Percentiles rank a stretch among this genome's conserved stretches.
phyloP scores from a whole-genome alignment of 2,888 invertebrate genomes.

The Chloroclystis v-ata region DNA sequence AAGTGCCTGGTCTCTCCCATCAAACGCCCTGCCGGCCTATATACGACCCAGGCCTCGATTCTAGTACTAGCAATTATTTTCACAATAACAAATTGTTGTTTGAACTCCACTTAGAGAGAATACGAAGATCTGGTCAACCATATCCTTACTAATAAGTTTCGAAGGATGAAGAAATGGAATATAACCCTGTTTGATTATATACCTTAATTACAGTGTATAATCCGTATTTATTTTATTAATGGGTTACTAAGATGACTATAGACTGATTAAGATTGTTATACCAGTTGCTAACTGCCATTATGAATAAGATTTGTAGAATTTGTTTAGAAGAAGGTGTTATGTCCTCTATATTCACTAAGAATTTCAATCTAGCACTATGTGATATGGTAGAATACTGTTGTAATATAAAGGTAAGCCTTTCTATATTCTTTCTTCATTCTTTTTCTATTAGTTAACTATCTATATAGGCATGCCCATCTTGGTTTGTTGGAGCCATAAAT shows the following conservation, averaged over 20 bases:
- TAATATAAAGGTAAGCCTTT: conserved; percentile 67
- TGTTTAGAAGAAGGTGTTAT: conserved; percentile 80
- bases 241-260: neutral
- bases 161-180: too few species aligned
- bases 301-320: conserved; percentile 79
- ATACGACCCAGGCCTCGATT: conserved; percentile 87
- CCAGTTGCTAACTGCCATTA: conserved; percentile 26
- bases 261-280: neutral
- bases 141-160: conserved; percentile 62
- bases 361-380: conserved; percentile 77
- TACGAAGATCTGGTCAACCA: conserved; percentile 81
- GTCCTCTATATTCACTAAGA: conserved; percentile 79
- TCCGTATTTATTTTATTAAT: too few species aligned
- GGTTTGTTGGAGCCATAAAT: too few species aligned
- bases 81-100: conserved; percentile 92
- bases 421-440: neutral
- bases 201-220: too few species aligned
- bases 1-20: conserved; percentile 25
- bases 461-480: too few species aligned
- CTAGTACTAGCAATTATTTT: conserved; percentile 89
- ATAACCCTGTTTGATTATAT: too few species aligned
- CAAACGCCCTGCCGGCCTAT: too few species aligned
- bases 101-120: conserved; percentile 88
- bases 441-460: too few species aligned
- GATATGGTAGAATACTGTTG: conserved; percentile 81